Base-by-base conservation (phyloP, 2,797 vertebrate genomes). In the Harpagifer antarcticus region DNA sequence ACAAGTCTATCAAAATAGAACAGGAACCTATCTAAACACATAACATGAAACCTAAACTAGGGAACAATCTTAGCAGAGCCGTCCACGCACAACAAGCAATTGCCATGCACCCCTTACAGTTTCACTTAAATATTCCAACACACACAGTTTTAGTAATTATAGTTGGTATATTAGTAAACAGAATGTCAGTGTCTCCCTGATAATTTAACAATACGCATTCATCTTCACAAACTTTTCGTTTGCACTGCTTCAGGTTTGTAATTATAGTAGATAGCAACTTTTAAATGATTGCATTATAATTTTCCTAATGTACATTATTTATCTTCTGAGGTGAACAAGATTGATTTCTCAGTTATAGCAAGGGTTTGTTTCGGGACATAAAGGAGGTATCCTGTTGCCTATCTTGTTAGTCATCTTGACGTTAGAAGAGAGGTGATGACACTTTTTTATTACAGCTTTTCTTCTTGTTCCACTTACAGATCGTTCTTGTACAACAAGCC, bases 401-500 rank as follows among this genome's bases (percentile, higher is more conserved):
- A 91, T 94, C 92, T 82, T 56, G 58, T 80, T 68, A 59, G 59
- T 71, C 70, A 93, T 92, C 87, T 92, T 94, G 91, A 91, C 83
- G 82, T 88, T 80, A 81, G 69, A 73, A 27, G 50, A 10, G 43
- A 12, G 9, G 45, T 78, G 86, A 87, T 81, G 76, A 82, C 86
- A 88, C 47, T 31, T 78, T 76, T 49, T 82, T 79, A 19, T 17
- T 37, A 19, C 64, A 49, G 43, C 16, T 45, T 56, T 54, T 67
- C 79, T 60, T 20, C 44, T 74, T 3, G 5, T 58, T 60, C 56
- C 50, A 76, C 42, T n/a, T 67, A 23, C 52, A 49, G 33, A 37
- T 31, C 40, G 59, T 61, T 75, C 37, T 59, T 75, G 37, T 7
- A 37, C 19, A 53, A 17, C 8, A 65, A 55, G 31, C n/a, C 8